Percentiles rank a stretch among this genome's conserved stretches.
These are phyloP conservation scores for Artemia sinica DNA, from an alignment of 2,888 invertebrate species.

Conservation along the genomic window DNA sequence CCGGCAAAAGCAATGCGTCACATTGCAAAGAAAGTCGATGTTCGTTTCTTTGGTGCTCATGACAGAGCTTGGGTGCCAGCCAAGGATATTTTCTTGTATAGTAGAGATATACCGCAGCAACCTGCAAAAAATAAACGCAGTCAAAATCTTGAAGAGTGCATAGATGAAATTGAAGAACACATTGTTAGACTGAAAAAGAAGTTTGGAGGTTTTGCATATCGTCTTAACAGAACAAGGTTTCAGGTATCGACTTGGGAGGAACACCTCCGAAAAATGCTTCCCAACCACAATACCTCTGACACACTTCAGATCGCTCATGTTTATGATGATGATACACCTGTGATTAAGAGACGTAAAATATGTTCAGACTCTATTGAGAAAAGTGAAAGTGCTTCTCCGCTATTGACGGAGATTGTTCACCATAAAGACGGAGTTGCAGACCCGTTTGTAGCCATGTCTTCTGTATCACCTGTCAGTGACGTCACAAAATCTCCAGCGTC, in stretches of 20 bases:
- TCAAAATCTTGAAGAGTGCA: constrained; percentile 43
- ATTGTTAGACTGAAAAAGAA: constrained; percentile 50
- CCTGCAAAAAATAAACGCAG: constrained; percentile 41
- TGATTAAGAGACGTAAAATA: background rate
- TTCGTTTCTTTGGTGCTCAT: constrained; percentile 85
- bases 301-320: background rate
- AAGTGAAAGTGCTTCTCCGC: constrained; percentile 43
- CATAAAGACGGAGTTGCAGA: constrained; percentile 16
- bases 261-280: constrained; percentile 36
- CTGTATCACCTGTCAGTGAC: constrained; percentile 9
- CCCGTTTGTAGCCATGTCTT: constrained; percentile 8
- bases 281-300: constrained; percentile 15
- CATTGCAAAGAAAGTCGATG: constrained; percentile 56
- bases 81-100: constrained; percentile 64
- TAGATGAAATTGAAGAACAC: constrained; percentile 55
- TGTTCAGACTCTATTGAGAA: background rate
- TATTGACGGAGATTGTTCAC: background rate
- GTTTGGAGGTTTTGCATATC: constrained; percentile 54
- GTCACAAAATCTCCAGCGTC: background rate
- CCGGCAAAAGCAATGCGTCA: constrained; percentile 77
- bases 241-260: constrained; percentile 43
- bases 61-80: constrained; percentile 76
- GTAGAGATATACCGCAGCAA: constrained; percentile 40
- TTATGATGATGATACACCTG: background rate
- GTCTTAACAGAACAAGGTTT: constrained; percentile 49